phyloP scores from a whole-genome alignment of 2,797 vertebrate genomes.

The Aulostomus chinensis region DNA sequence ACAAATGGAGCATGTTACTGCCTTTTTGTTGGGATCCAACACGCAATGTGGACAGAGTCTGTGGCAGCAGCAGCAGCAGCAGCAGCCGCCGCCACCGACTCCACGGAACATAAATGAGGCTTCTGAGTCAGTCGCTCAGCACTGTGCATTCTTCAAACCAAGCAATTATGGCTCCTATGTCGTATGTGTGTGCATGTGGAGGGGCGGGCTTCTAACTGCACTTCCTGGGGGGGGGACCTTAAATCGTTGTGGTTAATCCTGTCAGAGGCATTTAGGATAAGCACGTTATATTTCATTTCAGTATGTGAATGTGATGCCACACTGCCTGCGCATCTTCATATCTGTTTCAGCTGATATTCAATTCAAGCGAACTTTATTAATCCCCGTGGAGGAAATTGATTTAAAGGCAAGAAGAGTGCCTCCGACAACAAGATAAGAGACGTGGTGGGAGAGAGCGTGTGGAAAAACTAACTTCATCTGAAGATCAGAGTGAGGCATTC shows the following conservation, averaged over 20 bases:
- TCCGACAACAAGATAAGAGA: constrained; percentile 60
- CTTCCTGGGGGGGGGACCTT: constrained; percentile 47
- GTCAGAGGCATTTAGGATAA: constrained; percentile 74
- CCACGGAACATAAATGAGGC: constrained; percentile 64
- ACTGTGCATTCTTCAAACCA: constrained; percentile 46
- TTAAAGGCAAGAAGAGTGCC: constrained; percentile 58
- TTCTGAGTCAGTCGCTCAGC: constrained; percentile 58
- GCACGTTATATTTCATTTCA: constrained; percentile 75
- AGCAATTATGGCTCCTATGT: constrained; percentile 48
- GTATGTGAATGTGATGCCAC: constrained; percentile 67
- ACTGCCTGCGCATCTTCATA: constrained; percentile 59
- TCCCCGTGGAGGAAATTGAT: constrained; percentile 61
- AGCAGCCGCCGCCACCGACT: too few species aligned
- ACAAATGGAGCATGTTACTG: constrained; percentile 55
- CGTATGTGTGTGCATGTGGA: constrained; percentile 1
- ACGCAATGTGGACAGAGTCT: constrained; percentile 52
- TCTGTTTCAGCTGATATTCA: constrained; percentile 60
- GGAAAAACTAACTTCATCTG: constrained; percentile 17
- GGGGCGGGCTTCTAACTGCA: constrained; percentile 15
- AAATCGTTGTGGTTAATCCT: constrained; percentile 75
- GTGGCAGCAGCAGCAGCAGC: constrained; percentile 46
- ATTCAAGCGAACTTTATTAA: constrained; percentile 69
- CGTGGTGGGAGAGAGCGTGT: not conserved
- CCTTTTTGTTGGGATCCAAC: constrained; percentile 48
- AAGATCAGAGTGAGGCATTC: constrained; percentile 12